Evolutionary conservation across 1,140 invertebrate genomes (phyloP), one percentile per base, ranked within the genome.

Genomic region (Halesus radiatus): DNA sequence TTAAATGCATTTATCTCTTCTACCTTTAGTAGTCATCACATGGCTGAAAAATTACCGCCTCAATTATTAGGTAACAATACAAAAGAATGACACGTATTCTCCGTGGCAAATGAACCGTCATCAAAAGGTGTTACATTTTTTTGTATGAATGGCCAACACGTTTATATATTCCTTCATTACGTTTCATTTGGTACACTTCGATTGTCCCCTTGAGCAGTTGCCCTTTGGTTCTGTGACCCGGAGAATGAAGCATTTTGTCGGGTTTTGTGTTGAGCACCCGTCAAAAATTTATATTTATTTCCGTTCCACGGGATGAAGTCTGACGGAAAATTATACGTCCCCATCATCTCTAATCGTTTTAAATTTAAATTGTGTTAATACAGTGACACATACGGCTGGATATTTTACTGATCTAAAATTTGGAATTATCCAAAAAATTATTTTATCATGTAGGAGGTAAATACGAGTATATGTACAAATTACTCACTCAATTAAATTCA

Each of bases 271-370:
- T 20, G 22, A 76, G 75, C 76, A 79, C 58, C 75, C 76, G 76
- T 81, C 80, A 73, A 81, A 80, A 81, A 75, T 78, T 75, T n/a
- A 81, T 75, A 81, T 81, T 81, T 81, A 81, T 81, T 74, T 76
- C 26, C 62, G 64, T 52, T 23, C 74, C 78, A 54, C 77, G 45
- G 20, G 50, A 54, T 72, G 77, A 53, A 53, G 18, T 58, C 6
- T 50, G 37, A n/a, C 6, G 5, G 4, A 29, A 37, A 16, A 68
- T 68, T 20, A 15, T 3, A 4, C 68, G 23, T 22, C 10, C 26
- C 20, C 26, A 72, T 52, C n/a, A 50, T 45, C 52, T 20, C 52
- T 52, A 10, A 45, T 45, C 8, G 37, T 7, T 45, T 45, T 13
- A 8, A 45, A 45, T 45, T 45, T 45, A 45, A 45, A 45, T 45